Evolutionary conservation across 2,113 vertebrate genomes (phyloP).

Genomic region (Hippocampus abdominalis): DNA sequence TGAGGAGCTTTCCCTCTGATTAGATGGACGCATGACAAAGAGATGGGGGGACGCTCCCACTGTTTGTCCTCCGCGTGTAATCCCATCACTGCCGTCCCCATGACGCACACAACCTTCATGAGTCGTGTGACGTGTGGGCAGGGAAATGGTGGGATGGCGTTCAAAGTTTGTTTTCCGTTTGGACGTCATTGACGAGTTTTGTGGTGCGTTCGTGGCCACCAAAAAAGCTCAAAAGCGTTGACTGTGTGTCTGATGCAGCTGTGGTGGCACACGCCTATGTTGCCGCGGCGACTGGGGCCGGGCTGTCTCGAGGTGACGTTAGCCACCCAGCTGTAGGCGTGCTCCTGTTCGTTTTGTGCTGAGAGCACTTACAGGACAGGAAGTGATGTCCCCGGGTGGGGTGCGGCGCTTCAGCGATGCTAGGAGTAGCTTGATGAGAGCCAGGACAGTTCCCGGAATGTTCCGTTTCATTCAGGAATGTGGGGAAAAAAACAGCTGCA

Average conservation of each 20-base stretch:
- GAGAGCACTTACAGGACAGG: conserved; percentile 36
- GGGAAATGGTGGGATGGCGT: too few species aligned
- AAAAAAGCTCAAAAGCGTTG: background rate
- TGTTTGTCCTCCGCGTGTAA: background rate
- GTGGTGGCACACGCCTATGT: conserved; percentile 18
- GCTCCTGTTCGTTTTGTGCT: conserved; percentile 12
- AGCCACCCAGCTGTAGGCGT: conserved; percentile 10
- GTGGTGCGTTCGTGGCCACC: background rate
- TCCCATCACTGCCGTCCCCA: background rate
- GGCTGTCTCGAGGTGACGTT: conserved; percentile 28
- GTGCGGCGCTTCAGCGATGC: background rate
- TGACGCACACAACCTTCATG: background rate
- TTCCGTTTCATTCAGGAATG: background rate
- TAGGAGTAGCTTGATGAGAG: background rate
- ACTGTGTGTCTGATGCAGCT: background rate
- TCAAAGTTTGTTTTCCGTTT: background rate
- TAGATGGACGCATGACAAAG: background rate
- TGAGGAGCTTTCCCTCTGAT: background rate
- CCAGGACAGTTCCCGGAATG: background rate
- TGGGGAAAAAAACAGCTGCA: background rate
- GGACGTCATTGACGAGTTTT: background rate
- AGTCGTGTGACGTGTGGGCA: background rate
- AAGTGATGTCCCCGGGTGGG: conserved; percentile 32
- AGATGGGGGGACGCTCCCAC: background rate
- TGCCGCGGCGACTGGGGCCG: conserved; percentile 11